Base-by-base conservation (phyloP, 92 coral and sea anemone species). In the Desmophyllum pertusum region DNA sequence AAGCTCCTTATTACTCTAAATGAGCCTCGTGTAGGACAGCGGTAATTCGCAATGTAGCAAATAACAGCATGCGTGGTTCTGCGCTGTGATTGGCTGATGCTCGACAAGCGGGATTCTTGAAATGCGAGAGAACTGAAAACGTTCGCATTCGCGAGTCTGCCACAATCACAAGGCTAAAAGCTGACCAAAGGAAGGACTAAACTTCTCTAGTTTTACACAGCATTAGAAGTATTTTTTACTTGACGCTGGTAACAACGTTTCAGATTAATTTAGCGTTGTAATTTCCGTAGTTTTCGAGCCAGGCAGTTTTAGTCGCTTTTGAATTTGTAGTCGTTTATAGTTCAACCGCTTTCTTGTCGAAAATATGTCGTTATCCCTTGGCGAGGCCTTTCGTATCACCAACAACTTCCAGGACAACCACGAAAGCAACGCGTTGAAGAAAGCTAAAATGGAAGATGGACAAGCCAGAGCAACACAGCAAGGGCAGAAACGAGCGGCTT, bases 61-160 rank as follows among this genome's bases (percentile, higher is more conserved):
- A 84, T 51, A 66, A 66, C 73, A 70, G 59, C 66, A 80, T 85
- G 90, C 86, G 69, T 51, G 73, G 75, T 65, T 84, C 93, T 89
- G 87, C 17, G 75, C 85, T 89, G 75, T 87, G 91, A 94, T 94
- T 94, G 98, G 98, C 95, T 92, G 85, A 89, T 75, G 75, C 53
- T 59, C 42, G 67, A 84, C 82, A 43, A 89, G 98, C 93, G 98
- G 98, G 98, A 88, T 92, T 94, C 98, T 94, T 94, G 98, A 92
- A 94, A 94, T 84, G 79, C 67, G 81, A 87, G 75, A 86, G 70
- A 45, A 87, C 93, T 43, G 85, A 93, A 93, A 92, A 94, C 98
- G 98, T 89, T 94, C 94, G 93, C 90, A 89, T 84, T 82, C 86
- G 86, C 86, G 86, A 82, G 86, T 72, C 84, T 65, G 50, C 63